phyloP scores from a whole-genome alignment of 2,797 vertebrate genomes.

The Atherinosoma microstoma region DNA sequence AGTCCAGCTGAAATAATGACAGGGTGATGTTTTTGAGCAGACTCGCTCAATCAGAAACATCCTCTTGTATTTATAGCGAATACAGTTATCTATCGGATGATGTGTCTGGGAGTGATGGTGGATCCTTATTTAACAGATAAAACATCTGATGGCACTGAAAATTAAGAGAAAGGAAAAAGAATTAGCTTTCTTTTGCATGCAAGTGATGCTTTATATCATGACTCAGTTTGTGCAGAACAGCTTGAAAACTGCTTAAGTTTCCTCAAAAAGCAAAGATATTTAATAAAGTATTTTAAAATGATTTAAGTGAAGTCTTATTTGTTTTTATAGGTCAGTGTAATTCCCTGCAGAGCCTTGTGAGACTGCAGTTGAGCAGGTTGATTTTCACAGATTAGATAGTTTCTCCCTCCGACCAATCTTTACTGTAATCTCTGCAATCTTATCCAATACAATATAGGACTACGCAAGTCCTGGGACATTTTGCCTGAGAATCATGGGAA shows the following conservation, averaged over 20 bases:
- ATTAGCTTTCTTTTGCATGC: not conserved
- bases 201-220: not conserved
- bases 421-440: constrained; percentile 46
- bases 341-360: constrained; percentile 19
- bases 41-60: constrained; percentile 55
- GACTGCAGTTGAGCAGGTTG: constrained; percentile 52
- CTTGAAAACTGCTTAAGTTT: not conserved
- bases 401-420: constrained; percentile 44
- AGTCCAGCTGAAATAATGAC: constrained; percentile 52
- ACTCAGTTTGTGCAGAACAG: not conserved
- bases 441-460: constrained; percentile 23
- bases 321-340: constrained; percentile 20
- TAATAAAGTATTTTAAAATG: constrained; percentile 10
- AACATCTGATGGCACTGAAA: not conserved
- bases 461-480: constrained; percentile 21
- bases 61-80: constrained; percentile 31
- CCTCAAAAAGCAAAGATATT: not conserved
- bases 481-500: constrained; percentile 51
- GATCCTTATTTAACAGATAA: not conserved
- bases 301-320: constrained; percentile 4
- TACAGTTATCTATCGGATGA: not conserved
- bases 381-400: constrained; percentile 27
- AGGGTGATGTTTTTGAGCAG: constrained; percentile 42
- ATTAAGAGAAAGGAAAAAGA: not conserved
- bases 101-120: not conserved